Evolutionary conservation across 92 coral and sea anemone genomes (phyloP).

Genomic region (Heteractis magnifica): DNA sequence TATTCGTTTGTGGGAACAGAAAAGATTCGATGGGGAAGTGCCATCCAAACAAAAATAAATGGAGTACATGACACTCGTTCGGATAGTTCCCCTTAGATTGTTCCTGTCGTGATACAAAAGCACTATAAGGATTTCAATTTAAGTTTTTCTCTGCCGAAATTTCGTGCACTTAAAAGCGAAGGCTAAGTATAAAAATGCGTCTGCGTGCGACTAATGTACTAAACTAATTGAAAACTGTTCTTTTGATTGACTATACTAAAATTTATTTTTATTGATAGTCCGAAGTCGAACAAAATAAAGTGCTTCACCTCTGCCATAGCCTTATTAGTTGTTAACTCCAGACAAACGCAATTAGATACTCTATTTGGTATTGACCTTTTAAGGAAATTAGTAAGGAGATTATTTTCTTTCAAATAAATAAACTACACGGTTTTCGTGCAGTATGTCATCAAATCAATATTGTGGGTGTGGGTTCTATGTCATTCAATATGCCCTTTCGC

Average conservation of each 20-base stretch:
- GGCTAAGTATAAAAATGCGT: conserved; percentile 20
- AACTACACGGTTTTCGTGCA: conserved; percentile 26
- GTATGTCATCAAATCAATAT: conserved; percentile 21
- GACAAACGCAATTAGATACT: conserved; percentile 22
- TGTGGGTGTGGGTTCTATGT: conserved; percentile 7
- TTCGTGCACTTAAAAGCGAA: conserved; percentile 21
- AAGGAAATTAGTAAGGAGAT: not conserved
- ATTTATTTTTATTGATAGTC: conserved; percentile 30
- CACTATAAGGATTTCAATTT: not conserved
- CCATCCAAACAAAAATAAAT: conserved; percentile 6
- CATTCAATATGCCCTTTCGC: conserved; percentile 20
- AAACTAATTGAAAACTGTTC: conserved; percentile 41
- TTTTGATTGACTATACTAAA: conserved; percentile 30
- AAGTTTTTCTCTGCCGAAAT: not conserved
- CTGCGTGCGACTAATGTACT: conserved; percentile 31
- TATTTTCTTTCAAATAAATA: not conserved
- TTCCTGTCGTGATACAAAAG: conserved; percentile 3
- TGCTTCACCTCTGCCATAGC: conserved; percentile 12
- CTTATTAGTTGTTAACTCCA: conserved; percentile 26
- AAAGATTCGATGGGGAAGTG: conserved; percentile 2
- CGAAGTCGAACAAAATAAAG: not conserved
- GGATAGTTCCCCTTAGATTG: not conserved
- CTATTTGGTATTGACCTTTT: conserved; percentile 16
- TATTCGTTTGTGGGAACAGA: not conserved
- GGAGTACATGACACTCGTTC: not conserved